Conservation (phyloP, 1,140 invertebrate genomes). For the Choristoneura fumiferana region DNA sequence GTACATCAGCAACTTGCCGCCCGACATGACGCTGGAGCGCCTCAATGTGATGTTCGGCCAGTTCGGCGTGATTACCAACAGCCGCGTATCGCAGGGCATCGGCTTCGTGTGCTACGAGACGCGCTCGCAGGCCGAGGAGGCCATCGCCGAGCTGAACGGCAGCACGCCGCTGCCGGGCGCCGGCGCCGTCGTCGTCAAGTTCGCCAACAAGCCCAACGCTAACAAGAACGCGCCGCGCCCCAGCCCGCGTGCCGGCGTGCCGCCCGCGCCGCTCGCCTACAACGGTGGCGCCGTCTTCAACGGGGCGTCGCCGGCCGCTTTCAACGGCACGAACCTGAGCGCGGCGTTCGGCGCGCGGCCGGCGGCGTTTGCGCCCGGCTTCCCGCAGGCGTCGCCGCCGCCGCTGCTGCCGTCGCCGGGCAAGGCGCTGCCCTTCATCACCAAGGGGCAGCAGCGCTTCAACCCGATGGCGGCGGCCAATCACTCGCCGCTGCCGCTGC, state of each 20-base stretch:
- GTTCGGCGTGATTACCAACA: slow-evolving; percentile 72
- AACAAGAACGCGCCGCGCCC: slow-evolving; percentile 59
- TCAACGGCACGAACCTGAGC: slow-evolving; percentile 61
- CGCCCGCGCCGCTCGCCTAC: slow-evolving; percentile 48
- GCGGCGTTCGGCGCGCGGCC: slow-evolving; percentile 59
- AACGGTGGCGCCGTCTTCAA: slow-evolving; percentile 65
- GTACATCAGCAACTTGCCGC: slow-evolving; percentile 74
- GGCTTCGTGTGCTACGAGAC: slow-evolving; percentile 75
- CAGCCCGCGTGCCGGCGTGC: slow-evolving; percentile 42
- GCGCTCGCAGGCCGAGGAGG: slow-evolving; percentile 69
- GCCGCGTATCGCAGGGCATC: slow-evolving; percentile 73
- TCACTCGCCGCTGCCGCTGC: slow-evolving; percentile 63
- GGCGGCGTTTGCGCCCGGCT: slow-evolving; percentile 57
- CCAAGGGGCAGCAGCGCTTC: slow-evolving; percentile 74
- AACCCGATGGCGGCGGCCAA: slow-evolving; percentile 73
- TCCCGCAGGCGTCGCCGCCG: slow-evolving; percentile 66
- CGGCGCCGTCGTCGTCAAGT: slow-evolving; percentile 70
- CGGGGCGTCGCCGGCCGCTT: slow-evolving; percentile 47
- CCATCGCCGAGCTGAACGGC: slow-evolving; percentile 72
- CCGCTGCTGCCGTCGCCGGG: slow-evolving; percentile 71
- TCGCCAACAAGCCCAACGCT: slow-evolving; percentile 72
- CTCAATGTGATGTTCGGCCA: slow-evolving; percentile 67
- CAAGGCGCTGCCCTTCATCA: slow-evolving; percentile 74
- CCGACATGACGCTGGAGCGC: slow-evolving; percentile 72
- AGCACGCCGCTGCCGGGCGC: slow-evolving; percentile 62